Evolutionary conservation across 2,113 vertebrate genomes (phyloP), one percentile per base, ranked within the genome.

Genomic region (Eretmochelys imbricata): DNA sequence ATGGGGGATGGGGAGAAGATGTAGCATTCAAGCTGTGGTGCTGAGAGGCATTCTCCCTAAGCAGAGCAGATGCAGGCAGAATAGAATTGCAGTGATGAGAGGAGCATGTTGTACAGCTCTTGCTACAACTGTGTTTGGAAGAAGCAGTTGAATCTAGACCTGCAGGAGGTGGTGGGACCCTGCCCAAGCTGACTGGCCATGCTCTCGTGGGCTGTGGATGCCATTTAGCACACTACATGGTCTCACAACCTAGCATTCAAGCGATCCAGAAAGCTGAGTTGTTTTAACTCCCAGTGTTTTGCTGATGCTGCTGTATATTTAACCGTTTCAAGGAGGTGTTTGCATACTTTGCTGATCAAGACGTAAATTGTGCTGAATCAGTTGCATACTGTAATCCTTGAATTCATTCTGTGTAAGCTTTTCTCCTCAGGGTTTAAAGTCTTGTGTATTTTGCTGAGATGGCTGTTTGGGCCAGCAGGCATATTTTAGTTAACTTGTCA

Each of bases 281-380:
- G 85, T 78, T 86, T 29, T 16, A 3, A 80, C 1, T 1, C 0
- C 0, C 1, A n/a, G 3, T 50, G 5, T 3, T 90, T 90, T 4
- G 1, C 25, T 69, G 31, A 20, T 50, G 42, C 29, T 16, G 55
- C 83, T 75, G 35, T 65, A 25, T 65, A 1, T 75, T 75, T n/a
- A 84, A 27, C 9, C 8, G 14, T 38, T 92, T 85, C 29, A 16
- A 50, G 25, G 14, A 17, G 69, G 22, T 89, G 48, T 6, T 69
- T 53, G 9, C 78, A 82, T 10, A 57, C 8, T 35, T 8, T 50
- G 17, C 27, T 83, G 9, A n/a, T 31, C 27, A 14, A 87, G 42
- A 14, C 57, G 2, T 13, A 51, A 29, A 11, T 48, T 38, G 11
- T 75, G 78, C 1, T 0, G 2, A 87, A 19, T 38, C 20, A 62